Conservation (phyloP, 2,113 vertebrate genomes). For the Oreotrochilus melanogaster region DNA sequence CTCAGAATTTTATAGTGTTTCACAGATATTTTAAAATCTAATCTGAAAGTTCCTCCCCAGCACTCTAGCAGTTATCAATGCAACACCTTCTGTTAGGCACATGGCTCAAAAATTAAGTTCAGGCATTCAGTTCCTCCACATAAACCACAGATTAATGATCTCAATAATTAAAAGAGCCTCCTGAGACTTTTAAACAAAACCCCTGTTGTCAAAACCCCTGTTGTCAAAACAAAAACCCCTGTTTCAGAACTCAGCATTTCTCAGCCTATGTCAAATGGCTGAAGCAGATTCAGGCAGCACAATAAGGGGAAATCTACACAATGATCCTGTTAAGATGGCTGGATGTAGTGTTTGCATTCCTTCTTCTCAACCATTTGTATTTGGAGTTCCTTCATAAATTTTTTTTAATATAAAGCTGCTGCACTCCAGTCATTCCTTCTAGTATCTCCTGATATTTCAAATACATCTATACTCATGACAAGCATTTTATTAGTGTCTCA, state of each 20-base stretch:
- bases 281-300: background rate
- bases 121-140: background rate
- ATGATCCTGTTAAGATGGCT: background rate
- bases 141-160: background rate
- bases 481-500: background rate
- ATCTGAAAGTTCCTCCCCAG: background rate
- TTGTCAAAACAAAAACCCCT: too few relatives aligned
- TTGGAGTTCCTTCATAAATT: background rate
- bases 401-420: background rate
- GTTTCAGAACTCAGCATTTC: background rate
- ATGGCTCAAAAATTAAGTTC: background rate
- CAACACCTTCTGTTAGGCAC: background rate
- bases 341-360: accelerated
- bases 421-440: background rate
- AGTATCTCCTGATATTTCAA: background rate
- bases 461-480: background rate
- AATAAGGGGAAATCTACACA: background rate
- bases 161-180: background rate
- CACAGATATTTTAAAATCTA: background rate
- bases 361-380: background rate
- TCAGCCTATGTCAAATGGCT: background rate
- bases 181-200: background rate
- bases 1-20: background rate
- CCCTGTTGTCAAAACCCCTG: background rate
- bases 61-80: background rate